Evolutionary conservation across 2,797 vertebrate species (phyloP), one percentile per base, ranked within the genome.

Genomic region (Hapalemur alaotrensis): DNA sequence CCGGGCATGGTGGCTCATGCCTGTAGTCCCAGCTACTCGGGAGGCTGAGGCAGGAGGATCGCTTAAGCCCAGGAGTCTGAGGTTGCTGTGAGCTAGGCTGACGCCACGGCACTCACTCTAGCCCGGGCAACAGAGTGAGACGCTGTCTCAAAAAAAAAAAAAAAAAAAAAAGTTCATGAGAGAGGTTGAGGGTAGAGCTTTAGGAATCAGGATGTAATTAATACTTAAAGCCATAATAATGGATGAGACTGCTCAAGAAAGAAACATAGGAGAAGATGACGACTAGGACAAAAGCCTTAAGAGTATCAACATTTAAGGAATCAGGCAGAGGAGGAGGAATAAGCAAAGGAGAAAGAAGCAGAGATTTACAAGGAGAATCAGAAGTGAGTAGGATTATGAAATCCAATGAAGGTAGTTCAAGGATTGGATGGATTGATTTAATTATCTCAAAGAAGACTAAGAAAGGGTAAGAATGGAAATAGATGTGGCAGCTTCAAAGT

Each of bases 201-300:
- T 18, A 82, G 7, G 14, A 90, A 78, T 78, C 38, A 95, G 41
- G 82, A 72, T 90, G 57, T 25, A 72, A 75, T 89, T 94, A 86
- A 54, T 48, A 85, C 35, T 89, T 89, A 86, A 89, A 85, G 35
- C 18, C 50, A 72, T 41, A 89, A 87, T 90, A 93, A 97, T 28
- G n/a, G 72, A 76, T 94, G 20, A 92, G 76, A 93, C 28, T 94
- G 38, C 46, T 90, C 48, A 95, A 32, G 38, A 94, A 89, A 92
- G 59, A 23, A 90, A 93, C 78, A 35, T 50, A 83, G 75, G 61
- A 80, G 14, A 72, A 7, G 28, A 86, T 35, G 50, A 88, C 28
- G 30, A 72, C 28, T 65, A 85, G 59, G 79, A 73, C 72, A 95
- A 57, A 96, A 80, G 30, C 32, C 79, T 95, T 80, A 35, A 80